Conservation (phyloP, 1,140 invertebrate genomes). For the Gonatopus flavifemur region DNA sequence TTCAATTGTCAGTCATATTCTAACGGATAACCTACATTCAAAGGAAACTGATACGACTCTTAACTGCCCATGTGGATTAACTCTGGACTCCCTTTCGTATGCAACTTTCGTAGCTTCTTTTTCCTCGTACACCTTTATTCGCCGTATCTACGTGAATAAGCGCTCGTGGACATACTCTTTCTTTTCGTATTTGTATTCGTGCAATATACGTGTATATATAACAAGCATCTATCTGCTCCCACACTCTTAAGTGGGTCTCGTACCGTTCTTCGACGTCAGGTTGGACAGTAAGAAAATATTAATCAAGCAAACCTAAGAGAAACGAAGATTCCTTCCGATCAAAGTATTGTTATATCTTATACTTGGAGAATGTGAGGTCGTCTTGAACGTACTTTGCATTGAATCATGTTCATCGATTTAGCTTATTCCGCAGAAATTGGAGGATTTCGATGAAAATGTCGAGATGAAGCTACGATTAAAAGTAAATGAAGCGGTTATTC, state of each 20-base stretch:
- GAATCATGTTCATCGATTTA: too few relatives aligned
- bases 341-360: too few relatives aligned
- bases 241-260: conserved; percentile 23
- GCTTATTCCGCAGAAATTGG: too few relatives aligned
- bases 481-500: too few relatives aligned
- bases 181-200: too few relatives aligned
- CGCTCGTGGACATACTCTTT: neutral
- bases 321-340: too few relatives aligned
- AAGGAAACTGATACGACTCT: conserved; percentile 23
- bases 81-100: conserved; percentile 27
- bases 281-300: neutral
- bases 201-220: neutral
- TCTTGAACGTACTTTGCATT: too few relatives aligned
- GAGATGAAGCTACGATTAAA: too few relatives aligned
- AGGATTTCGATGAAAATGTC: too few relatives aligned
- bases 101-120: conserved; percentile 35
- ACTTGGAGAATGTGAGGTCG: too few relatives aligned
- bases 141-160: conserved; percentile 14
- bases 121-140: conserved; percentile 29
- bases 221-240: conserved; percentile 2
- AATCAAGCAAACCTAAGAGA: too few relatives aligned
- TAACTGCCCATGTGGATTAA: conserved; percentile 30
- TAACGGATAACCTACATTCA: conserved; percentile 34
- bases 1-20: conserved; percentile 34
- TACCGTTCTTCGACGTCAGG: conserved; percentile 15